These are phyloP conservation scores for Diglossa cyanea DNA, from an alignment of 2,797 vertebrate species.

Conservation along the genomic window DNA sequence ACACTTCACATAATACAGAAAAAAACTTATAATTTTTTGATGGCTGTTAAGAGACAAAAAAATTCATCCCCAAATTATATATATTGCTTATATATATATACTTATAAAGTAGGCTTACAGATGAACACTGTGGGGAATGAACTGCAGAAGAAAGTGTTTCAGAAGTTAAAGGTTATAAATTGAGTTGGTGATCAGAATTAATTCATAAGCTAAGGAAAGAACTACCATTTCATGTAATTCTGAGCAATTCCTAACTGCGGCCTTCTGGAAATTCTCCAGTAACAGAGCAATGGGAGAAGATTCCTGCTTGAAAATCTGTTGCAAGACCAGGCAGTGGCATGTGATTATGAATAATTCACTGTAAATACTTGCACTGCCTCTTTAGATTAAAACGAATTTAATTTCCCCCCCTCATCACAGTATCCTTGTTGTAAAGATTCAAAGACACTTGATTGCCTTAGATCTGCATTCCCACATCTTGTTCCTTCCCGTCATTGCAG, in stretches of 20 bases:
- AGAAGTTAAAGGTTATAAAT: neutral
- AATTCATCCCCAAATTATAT: neutral
- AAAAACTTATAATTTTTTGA: neutral
- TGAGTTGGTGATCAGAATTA: neutral
- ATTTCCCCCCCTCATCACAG: accelerated
- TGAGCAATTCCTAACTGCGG: neutral
- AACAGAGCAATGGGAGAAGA: neutral
- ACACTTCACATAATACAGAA: neutral
- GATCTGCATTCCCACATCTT: neutral
- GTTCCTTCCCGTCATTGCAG: neutral
- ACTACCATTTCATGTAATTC: neutral
- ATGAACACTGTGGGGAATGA: neutral
- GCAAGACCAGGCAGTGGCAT: neutral
- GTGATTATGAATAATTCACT: neutral
- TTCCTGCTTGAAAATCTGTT: neutral
- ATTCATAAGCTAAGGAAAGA: neutral
- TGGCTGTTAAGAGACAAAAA: neutral
- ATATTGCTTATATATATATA: neutral
- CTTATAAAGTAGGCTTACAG: neutral
- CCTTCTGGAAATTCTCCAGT: neutral
- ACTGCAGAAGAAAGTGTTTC: neutral
- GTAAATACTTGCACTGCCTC: neutral
- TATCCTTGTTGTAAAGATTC: neutral
- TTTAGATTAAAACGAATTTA: neutral
- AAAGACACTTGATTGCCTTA: neutral